These are phyloP conservation scores for Rhynchomys soricoides DNA, from an alignment of 2,113 vertebrate species.

Conservation along the genomic window DNA sequence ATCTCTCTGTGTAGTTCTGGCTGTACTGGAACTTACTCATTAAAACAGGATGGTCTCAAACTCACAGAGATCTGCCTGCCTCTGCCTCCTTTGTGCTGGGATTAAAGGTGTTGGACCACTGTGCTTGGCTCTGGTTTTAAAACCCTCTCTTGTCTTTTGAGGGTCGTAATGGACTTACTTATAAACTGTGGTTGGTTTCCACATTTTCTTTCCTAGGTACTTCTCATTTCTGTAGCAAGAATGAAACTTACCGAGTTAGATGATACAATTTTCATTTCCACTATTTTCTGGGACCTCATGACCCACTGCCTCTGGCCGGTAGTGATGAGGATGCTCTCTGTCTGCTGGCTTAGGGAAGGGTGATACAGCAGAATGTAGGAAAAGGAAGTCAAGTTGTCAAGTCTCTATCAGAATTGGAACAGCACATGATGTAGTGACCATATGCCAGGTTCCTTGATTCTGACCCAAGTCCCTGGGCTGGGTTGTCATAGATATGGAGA, in stretches of 20 bases:
- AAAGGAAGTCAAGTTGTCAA: slow-evolving; percentile 14
- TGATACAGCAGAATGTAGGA: slow-evolving; percentile 48
- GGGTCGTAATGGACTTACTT: neutral
- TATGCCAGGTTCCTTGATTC: neutral
- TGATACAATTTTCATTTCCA: slow-evolving; percentile 28
- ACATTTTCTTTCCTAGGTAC: neutral
- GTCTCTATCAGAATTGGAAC: neutral
- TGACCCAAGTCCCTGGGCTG: neutral
- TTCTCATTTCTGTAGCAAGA: slow-evolving; percentile 59
- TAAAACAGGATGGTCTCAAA: neutral
- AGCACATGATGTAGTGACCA: neutral
- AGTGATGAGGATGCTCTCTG: neutral
- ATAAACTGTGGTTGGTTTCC: slow-evolving; percentile 24
- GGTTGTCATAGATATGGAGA: neutral
- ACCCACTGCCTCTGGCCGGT: neutral
- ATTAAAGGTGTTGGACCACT: neutral
- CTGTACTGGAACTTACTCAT: neutral
- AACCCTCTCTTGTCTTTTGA: neutral
- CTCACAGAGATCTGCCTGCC: neutral
- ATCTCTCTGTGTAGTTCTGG: neutral
- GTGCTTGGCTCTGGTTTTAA: neutral
- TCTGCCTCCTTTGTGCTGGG: neutral
- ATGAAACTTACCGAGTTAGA: slow-evolving; percentile 41
- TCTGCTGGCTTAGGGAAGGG: neutral
- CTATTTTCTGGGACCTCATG: slow-evolving; percentile 21